phyloP scores from a whole-genome alignment of 2,113 vertebrate genomes.

The Aspidoscelis tigris region DNA sequence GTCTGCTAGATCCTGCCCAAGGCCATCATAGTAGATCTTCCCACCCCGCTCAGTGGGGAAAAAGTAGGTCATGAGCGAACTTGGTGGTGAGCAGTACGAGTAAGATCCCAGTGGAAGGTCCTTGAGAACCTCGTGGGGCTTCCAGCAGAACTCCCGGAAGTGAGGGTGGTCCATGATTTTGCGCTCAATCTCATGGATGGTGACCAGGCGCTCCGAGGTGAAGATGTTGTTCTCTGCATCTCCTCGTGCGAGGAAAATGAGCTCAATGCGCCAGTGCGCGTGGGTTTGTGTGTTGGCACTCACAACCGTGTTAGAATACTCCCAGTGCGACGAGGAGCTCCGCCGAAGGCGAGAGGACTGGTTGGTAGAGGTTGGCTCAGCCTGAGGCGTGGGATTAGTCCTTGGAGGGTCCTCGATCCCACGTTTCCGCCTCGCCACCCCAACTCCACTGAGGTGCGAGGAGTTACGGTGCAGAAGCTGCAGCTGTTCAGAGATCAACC shows the following conservation, averaged over 20 bases:
- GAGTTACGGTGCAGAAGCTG: slow-evolving; percentile 71
- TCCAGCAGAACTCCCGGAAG: slow-evolving; percentile 97
- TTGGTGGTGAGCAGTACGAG: slow-evolving; percentile 89
- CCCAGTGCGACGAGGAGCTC: slow-evolving; percentile 65
- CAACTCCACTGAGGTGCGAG: slow-evolving; percentile 11
- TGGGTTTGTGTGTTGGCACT: slow-evolving; percentile 91
- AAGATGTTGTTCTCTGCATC: slow-evolving; percentile 92
- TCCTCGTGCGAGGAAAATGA: slow-evolving; percentile 93
- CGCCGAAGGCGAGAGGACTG: slow-evolving; percentile 45
- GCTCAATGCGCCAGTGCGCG: slow-evolving; percentile 94
- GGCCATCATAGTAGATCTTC: slow-evolving; percentile 96
- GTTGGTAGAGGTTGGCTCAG: background rate
- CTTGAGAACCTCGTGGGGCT: slow-evolving; percentile 90
- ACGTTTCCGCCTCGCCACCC: background rate
- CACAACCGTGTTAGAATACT: slow-evolving; percentile 70
- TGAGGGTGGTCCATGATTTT: slow-evolving; percentile 94
- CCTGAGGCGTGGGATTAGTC: background rate
- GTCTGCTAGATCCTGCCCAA: slow-evolving; percentile 95
- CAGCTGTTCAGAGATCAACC: slow-evolving; percentile 85
- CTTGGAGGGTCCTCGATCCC: fast-evolving
- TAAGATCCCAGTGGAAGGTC: slow-evolving; percentile 93
- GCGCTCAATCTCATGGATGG: slow-evolving; percentile 90
- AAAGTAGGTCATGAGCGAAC: slow-evolving; percentile 95
- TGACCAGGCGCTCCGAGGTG: slow-evolving; percentile 90
- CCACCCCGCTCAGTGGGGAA: slow-evolving; percentile 94